A percentile compares a stretch with the other conserved stretches of the same genome.
phyloP scores from a whole-genome alignment of 2,797 vertebrate species.

The Steatocranus sp. region DNA sequence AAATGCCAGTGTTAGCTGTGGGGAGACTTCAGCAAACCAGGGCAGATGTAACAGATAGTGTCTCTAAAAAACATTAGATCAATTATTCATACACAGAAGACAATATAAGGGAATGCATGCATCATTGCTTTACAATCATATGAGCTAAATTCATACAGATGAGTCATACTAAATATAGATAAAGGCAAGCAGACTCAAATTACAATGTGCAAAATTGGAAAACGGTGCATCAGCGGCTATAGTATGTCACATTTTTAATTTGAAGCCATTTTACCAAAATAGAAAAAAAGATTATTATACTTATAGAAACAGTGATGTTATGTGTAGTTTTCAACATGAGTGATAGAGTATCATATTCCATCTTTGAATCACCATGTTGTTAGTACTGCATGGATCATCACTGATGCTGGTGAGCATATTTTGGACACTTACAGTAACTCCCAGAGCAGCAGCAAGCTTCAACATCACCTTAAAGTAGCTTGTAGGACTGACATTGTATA shows the following conservation, averaged over 20 bases:
- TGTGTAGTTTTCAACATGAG: neutral
- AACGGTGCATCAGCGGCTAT: neutral
- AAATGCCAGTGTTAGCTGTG: constrained; percentile 26
- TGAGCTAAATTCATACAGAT: neutral
- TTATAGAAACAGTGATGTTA: neutral
- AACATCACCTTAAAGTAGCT: neutral
- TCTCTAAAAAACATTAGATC: constrained; percentile 9
- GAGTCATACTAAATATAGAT: neutral
- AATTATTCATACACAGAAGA: constrained; percentile 17
- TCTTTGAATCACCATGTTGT: neutral
- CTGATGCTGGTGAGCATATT: neutral
- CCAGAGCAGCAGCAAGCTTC: neutral
- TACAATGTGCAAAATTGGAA: neutral
- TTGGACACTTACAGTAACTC: neutral
- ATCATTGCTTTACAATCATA: neutral
- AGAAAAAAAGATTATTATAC: neutral
- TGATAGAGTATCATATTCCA: neutral
- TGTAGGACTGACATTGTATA: neutral
- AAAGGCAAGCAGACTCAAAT: neutral
- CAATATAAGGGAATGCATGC: neutral
- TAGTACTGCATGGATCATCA: neutral
- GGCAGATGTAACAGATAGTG: neutral
- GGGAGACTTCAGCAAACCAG: neutral
- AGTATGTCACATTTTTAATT: neutral
- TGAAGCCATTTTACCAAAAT: neutral